phyloP scores from a whole-genome alignment of 2,113 vertebrate genomes.

The Sinosuthora webbiana region DNA sequence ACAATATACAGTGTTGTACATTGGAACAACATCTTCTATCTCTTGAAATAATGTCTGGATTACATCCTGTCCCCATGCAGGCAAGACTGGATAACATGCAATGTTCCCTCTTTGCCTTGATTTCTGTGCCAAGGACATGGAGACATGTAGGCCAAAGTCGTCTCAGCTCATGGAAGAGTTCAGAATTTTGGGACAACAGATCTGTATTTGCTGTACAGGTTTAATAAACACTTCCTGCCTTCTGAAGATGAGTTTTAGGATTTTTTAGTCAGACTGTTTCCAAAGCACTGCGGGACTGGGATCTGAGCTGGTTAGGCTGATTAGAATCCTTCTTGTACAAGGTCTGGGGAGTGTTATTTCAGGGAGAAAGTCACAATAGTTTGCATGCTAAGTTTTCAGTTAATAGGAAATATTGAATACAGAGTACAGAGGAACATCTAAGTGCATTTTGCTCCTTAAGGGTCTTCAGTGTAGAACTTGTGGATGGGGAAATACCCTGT shows the following conservation, averaged over 20 bases:
- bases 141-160: neutral
- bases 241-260: neutral
- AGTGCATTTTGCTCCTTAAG: neutral
- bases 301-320: neutral
- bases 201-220: neutral
- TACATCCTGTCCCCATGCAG: neutral
- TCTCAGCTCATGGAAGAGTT: rapidly evolving
- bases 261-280: neutral
- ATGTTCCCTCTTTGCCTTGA: neutral
- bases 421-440: neutral
- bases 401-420: neutral
- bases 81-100: neutral
- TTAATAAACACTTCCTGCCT: neutral
- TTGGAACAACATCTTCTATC: neutral
- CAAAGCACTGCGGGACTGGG: neutral
- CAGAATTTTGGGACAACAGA: neutral
- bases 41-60: neutral
- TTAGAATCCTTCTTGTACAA: neutral
- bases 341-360: neutral
- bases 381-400: neutral
- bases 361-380: neutral
- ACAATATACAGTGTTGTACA: no score
- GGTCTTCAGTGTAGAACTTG: rapidly evolving
- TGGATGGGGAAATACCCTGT: neutral
- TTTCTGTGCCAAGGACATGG: neutral